Conservation (phyloP, 2,113 vertebrate species). For the Forbesichthys agassizii region DNA sequence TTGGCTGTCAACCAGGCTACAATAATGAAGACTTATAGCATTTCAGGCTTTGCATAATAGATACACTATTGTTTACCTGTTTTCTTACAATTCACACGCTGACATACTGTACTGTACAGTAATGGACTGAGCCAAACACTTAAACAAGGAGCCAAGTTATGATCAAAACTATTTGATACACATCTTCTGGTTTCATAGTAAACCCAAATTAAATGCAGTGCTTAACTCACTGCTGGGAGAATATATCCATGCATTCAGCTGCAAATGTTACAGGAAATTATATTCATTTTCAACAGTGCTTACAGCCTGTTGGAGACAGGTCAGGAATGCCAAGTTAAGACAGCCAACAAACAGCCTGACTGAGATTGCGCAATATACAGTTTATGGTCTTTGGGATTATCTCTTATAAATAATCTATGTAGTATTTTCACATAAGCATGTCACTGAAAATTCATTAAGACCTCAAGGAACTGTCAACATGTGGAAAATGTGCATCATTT, state of each 20-base stretch:
- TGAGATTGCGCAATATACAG: too few relatives aligned
- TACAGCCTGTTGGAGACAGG: slow-evolving; percentile 21
- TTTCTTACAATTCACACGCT: too few relatives aligned
- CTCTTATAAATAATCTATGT: too few relatives aligned
- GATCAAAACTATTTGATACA: slow-evolving; percentile 6
- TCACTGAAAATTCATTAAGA: too few relatives aligned
- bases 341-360: slow-evolving; percentile 9
- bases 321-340: slow-evolving; percentile 22
- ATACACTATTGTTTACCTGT: too few relatives aligned
- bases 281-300: slow-evolving; percentile 29
- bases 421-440: too few relatives aligned
- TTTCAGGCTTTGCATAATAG: too few relatives aligned
- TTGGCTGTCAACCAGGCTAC: too few relatives aligned
- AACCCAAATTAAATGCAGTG: slow-evolving; percentile 10
- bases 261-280: slow-evolving; percentile 41
- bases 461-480: too few relatives aligned
- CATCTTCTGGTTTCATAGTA: slow-evolving; percentile 1
- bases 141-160: not conserved
- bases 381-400: too few relatives aligned
- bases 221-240: not conserved
- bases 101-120: not conserved
- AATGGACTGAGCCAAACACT: not conserved
- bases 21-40: too few relatives aligned
- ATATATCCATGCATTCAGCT: slow-evolving; percentile 18
- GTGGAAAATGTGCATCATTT: too few relatives aligned